phyloP scores from a whole-genome alignment of 2,113 vertebrate species.

The Poeciliopsis turrubarensis region DNA sequence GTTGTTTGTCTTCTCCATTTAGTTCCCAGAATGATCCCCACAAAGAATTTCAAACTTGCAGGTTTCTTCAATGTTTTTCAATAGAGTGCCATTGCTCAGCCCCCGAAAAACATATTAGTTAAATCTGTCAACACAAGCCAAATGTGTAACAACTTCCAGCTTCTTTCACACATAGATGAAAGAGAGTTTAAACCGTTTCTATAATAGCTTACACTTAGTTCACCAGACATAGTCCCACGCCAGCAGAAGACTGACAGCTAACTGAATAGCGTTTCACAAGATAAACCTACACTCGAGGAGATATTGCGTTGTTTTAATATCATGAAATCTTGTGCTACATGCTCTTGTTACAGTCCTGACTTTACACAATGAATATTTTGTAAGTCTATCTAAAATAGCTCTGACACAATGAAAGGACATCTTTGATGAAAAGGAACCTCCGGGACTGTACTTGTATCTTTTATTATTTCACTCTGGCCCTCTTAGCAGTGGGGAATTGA shows the following conservation, averaged over 20 bases:
- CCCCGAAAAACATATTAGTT: too few relatives aligned
- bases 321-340: background rate
- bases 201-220: background rate
- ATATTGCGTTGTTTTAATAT: background rate
- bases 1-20: background rate
- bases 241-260: background rate
- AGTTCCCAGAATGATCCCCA: background rate
- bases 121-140: too few relatives aligned
- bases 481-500: background rate
- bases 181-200: background rate
- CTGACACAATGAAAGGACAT: background rate
- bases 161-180: background rate
- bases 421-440: background rate
- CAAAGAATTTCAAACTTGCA: background rate
- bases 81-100: background rate
- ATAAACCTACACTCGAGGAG: background rate
- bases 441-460: background rate
- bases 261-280: background rate
- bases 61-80: background rate
- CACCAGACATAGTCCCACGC: background rate
- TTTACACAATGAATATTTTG: background rate
- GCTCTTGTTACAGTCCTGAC: background rate
- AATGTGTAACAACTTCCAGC: too few relatives aligned
- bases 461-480: background rate
- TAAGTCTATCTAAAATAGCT: background rate